Percentiles rank a stretch among this genome's conserved stretches.
Evolutionary conservation across 2,113 vertebrate species (phyloP).

Genomic region (Microcebus griseorufus): DNA sequence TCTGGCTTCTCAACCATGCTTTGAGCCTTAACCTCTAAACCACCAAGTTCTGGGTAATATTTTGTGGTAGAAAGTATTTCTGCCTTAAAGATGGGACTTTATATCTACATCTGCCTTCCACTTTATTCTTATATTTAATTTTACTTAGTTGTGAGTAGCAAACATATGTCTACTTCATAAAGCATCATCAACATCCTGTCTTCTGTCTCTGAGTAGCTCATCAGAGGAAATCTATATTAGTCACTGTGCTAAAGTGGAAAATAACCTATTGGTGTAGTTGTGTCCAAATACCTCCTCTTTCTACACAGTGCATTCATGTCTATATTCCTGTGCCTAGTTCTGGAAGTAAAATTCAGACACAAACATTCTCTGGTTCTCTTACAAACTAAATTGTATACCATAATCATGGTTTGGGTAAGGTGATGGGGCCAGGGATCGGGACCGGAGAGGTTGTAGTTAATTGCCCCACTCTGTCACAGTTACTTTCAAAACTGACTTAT

Average conservation of each 20-base stretch:
- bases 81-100: constrained; percentile 16
- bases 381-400: neutral
- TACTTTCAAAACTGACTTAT: neutral
- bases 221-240: neutral
- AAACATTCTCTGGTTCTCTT: neutral
- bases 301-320: neutral
- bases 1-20: constrained; percentile 14
- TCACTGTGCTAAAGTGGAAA: neutral
- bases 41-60: neutral
- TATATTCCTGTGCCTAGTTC: neutral
- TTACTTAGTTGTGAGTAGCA: neutral
- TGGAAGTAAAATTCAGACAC: constrained; percentile 1
- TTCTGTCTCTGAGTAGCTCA: neutral
- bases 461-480: neutral
- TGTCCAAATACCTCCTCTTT: neutral
- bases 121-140: neutral
- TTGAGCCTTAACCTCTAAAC: neutral
- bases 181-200: neutral
- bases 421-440: neutral
- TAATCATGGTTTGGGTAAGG: neutral
- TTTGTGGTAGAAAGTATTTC: neutral
- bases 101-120: neutral
- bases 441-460: neutral
- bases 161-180: neutral
- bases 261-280: neutral